Percentiles rank a stretch among this genome's conserved stretches.
phyloP scores from a whole-genome alignment of 1,140 invertebrate species.

The Chelonus insularis region DNA sequence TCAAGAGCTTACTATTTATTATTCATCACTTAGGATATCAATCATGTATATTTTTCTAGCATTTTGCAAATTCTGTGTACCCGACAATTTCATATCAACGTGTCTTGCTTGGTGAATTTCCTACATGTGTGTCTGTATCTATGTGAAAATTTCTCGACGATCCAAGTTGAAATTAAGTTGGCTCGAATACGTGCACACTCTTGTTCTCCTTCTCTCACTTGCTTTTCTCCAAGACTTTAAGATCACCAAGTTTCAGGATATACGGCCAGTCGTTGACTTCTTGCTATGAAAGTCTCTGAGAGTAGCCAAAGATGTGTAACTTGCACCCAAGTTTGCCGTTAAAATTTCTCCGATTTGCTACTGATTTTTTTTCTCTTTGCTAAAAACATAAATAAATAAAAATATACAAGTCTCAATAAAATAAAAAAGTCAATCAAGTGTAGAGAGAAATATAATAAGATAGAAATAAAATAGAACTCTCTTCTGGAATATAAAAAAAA shows the following conservation, averaged over 20 bases:
- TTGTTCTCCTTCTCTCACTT: background rate
- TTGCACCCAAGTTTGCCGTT: constrained; percentile 1
- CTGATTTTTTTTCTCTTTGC: too few relatives aligned
- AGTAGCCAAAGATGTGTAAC: background rate
- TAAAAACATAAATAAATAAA: too few relatives aligned
- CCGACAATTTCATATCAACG: too few relatives aligned
- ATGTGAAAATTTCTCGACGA: constrained; percentile 14
- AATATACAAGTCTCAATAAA: too few relatives aligned
- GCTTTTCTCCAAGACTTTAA: background rate
- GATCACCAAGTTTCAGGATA: background rate
- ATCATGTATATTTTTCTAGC: background rate
- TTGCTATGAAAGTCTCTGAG: background rate
- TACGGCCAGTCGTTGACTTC: constrained; percentile 14
- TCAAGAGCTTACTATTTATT: background rate
- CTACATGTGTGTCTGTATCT: background rate
- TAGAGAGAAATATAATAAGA: too few relatives aligned
- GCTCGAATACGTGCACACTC: background rate
- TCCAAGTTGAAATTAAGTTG: constrained; percentile 24
- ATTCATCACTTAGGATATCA: constrained; percentile 2
- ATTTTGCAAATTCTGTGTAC: background rate
- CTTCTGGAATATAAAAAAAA: too few relatives aligned
- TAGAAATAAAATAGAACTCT: too few relatives aligned
- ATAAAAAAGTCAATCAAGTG: too few relatives aligned
- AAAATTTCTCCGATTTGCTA: background rate
- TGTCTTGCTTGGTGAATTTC: too few relatives aligned